Percentiles rank a stretch among this genome's conserved stretches.
phyloP scores from a whole-genome alignment of 2,797 vertebrate genomes.

The Cetoscarus ocellatus region DNA sequence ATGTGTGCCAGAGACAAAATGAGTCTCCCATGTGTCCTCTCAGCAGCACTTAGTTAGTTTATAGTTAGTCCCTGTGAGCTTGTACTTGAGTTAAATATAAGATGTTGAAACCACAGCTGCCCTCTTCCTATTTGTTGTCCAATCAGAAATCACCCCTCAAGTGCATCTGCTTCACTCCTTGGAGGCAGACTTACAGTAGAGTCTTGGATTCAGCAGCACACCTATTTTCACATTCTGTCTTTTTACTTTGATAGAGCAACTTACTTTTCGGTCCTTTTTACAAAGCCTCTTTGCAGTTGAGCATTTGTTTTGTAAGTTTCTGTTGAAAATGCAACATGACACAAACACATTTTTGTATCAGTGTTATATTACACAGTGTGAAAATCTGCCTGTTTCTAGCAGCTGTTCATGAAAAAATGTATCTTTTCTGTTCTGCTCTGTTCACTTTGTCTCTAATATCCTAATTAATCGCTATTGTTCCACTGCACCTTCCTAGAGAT shows the following conservation, averaged over 20 bases:
- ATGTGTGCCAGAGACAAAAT: conserved; percentile 11
- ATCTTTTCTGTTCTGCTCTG: conserved; percentile 49
- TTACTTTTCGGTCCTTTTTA: conserved; percentile 1
- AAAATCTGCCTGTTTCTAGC: conserved; percentile 26
- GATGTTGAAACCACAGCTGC: conserved; percentile 18
- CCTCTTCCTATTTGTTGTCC: conserved; percentile 23
- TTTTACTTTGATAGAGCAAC: neutral
- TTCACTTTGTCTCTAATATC: conserved; percentile 65
- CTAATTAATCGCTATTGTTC: conserved; percentile 67
- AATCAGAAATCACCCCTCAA: conserved; percentile 21
- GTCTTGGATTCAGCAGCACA: conserved; percentile 31
- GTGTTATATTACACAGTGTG: conserved; percentile 5
- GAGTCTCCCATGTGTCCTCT: conserved; percentile 22
- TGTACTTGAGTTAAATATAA: conserved; percentile 31
- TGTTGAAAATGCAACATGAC: conserved; percentile 29
- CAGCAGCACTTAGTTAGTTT: conserved; percentile 27
- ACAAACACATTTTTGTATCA: conserved; percentile 33
- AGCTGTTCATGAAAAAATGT: conserved; percentile 24
- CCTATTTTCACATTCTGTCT: conserved; percentile 5
- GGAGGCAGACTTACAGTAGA: conserved; percentile 17
- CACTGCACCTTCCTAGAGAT: conserved; percentile 53
- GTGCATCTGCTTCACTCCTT: conserved; percentile 42
- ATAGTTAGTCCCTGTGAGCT: conserved; percentile 8
- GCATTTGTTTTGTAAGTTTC: conserved; percentile 14
- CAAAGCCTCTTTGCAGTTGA: neutral